Evolutionary conservation across 1,140 invertebrate genomes (phyloP), one percentile per base, ranked within the genome.

Genomic region (Lordiphosa stackelbergi): DNA sequence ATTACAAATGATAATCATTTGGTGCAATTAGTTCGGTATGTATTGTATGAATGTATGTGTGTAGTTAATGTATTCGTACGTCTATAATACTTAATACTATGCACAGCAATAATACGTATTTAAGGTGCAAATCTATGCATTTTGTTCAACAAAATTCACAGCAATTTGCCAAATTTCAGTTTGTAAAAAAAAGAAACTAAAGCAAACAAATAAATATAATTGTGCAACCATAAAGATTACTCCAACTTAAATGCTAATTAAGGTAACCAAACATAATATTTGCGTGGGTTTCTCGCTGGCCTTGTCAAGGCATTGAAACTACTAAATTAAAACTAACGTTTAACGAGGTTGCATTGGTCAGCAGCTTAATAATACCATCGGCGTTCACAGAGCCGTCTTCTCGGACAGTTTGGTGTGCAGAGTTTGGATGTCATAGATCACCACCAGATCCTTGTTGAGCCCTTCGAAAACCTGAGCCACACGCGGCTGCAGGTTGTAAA

Each of bases 401-500:
- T 90, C 90, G 28, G 90, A 90, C 41, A 94, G 87, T 12, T 93
- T 89, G 31, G 90, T 88, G 63, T 95, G 93, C 45, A 95, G 88
- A 36, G 92, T 91, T 37, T 92, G 91, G 57, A 92, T 90, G 57
- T 92, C 91, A 85, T 95, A 94, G 84, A 93, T 94, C 9, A 94
- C 92, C 11, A 92, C 89, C 77, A 95, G 93, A 74, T 94, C 92
- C 63, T 91, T 87, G 45, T 91, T 91, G 0, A 95, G 89, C 1
- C 93, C 94, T 84, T 94, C 93, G 73, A 95, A 95, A 7, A 94
- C 92, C 10, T 92, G 91, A 70, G 93, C 91, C 38, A 95, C 93
- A 41, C 93, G 92, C 0, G 93, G 92, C 85, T 95, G 95, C 19
- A 95, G 88, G 83, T 95, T 95, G 87, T 93, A 95, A 85, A 95